phyloP scores from a whole-genome alignment of 2,797 vertebrate species.

The Coregonus suidteri region DNA sequence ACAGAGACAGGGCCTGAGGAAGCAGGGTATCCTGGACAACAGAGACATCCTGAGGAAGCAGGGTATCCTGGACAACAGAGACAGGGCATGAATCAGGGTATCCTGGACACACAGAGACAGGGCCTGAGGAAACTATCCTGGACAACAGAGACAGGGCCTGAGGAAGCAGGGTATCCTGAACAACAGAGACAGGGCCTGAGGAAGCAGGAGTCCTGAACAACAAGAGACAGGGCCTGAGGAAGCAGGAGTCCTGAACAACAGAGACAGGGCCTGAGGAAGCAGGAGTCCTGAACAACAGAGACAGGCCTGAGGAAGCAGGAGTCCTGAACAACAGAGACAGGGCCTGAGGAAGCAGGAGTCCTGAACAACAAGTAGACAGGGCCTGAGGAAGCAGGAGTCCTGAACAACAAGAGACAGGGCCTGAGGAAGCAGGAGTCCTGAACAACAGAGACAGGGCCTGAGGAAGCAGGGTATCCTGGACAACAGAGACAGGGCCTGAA shows the following conservation, averaged over 20 bases:
- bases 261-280: constrained; percentile 5
- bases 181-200: too few species aligned
- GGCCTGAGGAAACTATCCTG: constrained; percentile 63
- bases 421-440: constrained; percentile 68
- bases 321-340: constrained; percentile 41
- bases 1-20: too few species aligned
- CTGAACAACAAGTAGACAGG: constrained; percentile 39
- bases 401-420: constrained; percentile 42
- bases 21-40: constrained; percentile 63
- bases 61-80: constrained; percentile 54
- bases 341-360: constrained; percentile 63
- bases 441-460: constrained; percentile 40
- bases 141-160: constrained; percentile 1
- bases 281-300: constrained; percentile 60
- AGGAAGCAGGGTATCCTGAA: constrained; percentile 62
- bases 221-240: constrained; percentile 5
- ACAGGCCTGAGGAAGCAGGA: constrained; percentile 43
- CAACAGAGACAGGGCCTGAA: constrained; percentile 3
- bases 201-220: constrained; percentile 63
- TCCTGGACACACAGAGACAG: too few species aligned
- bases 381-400: constrained; percentile 67
- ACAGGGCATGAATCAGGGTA: too few species aligned
- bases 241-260: too few species aligned
- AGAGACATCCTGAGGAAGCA: constrained; percentile 31
- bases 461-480: constrained; percentile 60